A percentile compares a stretch with the other conserved stretches of the same genome.
These are phyloP conservation scores for Dasysyrphus tricinctus DNA, from an alignment of 2,888 invertebrate species.

Conservation along the genomic window DNA sequence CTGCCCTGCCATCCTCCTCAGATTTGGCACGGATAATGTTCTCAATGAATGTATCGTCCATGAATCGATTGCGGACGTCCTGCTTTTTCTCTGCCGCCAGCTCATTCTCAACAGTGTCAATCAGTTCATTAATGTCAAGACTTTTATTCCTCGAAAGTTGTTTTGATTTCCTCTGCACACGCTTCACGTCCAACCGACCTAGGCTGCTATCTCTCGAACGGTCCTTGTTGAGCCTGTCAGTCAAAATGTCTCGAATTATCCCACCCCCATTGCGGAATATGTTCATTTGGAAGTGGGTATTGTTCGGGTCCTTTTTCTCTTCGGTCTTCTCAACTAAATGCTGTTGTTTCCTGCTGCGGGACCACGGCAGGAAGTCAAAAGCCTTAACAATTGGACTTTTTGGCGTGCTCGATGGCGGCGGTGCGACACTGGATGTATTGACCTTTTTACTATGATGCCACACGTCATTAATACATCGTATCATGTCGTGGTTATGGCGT, in stretches of 20 bases:
- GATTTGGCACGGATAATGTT: slow-evolving; percentile 77
- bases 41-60: slow-evolving; percentile 79
- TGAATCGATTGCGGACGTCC: slow-evolving; percentile 76
- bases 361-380: slow-evolving; percentile 83
- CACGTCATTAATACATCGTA: slow-evolving; percentile 75
- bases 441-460: slow-evolving; percentile 68
- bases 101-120: slow-evolving; percentile 80
- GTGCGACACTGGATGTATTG: slow-evolving; percentile 28
- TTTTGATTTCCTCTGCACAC: slow-evolving; percentile 77
- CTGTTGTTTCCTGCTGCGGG: slow-evolving; percentile 78
- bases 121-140: slow-evolving; percentile 82
- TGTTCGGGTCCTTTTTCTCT: slow-evolving; percentile 76
- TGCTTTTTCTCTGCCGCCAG: slow-evolving; percentile 68
- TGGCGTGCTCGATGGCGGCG: slow-evolving; percentile 68
- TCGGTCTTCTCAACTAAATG: slow-evolving; percentile 62
- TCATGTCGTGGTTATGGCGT: slow-evolving; percentile 75
- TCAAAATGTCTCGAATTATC: slow-evolving; percentile 81
- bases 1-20: slow-evolving; percentile 72
- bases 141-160: slow-evolving; percentile 81
- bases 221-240: slow-evolving; percentile 80
- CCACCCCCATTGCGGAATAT: slow-evolving; percentile 82
- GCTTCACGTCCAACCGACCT: slow-evolving; percentile 76
- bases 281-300: slow-evolving; percentile 79
- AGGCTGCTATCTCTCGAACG: slow-evolving; percentile 66
- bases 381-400: slow-evolving; percentile 82